Base-by-base conservation (phyloP, 1,140 invertebrate species). In the Amphibalanus amphitrite region DNA sequence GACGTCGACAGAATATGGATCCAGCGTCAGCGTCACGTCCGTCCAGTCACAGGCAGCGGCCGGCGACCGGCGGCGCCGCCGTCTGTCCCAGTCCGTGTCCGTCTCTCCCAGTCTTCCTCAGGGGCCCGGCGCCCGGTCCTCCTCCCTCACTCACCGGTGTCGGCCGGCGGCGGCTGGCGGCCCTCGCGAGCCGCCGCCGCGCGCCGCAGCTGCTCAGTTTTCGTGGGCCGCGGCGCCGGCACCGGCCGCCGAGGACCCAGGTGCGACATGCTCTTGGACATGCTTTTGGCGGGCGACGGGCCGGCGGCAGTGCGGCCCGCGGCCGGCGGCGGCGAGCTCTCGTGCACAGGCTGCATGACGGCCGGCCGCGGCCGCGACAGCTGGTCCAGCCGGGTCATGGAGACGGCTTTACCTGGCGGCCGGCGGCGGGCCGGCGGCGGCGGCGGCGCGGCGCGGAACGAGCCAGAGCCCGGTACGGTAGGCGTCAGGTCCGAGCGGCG, bases 401-500 rank as follows among this genome's bases (percentile, higher is more conserved):
- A 93, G 83, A 89, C 90, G 77, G 91, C 90, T 86, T 91, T 92
- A 80, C 80, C 81, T 81, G 79, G 78, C 70, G 79, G 75, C 64
- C 75, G 69, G 72, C 73, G 71, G 73, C 75, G 75, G 13, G 79
- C 77, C 71, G 79, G 75, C 67, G 75, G 69, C 71, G 72, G 71
- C 72, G 75, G 75, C 40, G 75, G 74, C 71, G 73, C 74, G 72
- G 33, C 68, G 59, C 72, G 71, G 59, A 67, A 67, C 69, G 29
- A 68, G 47, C 59, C 69, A 8, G 75, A 88, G 71, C 75, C 88
- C 71, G 91, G 90, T 80, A 92, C 86, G 74, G 91, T 93, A 72
- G 92, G 92, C 82, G 91, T 90, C 79, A 95, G 82, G 82, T 95
- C 92, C 72, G 91, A 93, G 79, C 90, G 89, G 74, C 91, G 86